A percentile compares a stretch with the other conserved stretches of the same genome.
Evolutionary conservation across 2,113 vertebrate genomes (phyloP).

Genomic region (Morone chrysops): DNA sequence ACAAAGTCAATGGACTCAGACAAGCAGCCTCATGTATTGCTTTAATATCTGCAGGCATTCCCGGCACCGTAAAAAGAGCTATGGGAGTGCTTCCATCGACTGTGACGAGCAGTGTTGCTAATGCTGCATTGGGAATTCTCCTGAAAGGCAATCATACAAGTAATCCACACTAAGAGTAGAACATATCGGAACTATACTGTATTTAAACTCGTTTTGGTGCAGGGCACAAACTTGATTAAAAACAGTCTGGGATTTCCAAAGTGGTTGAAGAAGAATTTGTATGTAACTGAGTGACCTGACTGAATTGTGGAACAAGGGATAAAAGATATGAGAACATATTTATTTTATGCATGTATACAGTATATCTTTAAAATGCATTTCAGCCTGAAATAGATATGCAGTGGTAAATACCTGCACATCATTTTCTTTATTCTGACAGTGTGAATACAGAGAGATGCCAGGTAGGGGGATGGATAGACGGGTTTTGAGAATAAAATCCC

Average conservation of each 20-base stretch:
- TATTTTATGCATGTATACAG: not conserved
- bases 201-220: conserved; percentile 25
- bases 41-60: conserved; percentile 65
- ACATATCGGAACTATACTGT: conserved; percentile 41
- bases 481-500: conserved; percentile 68
- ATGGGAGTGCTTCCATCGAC: conserved; percentile 43
- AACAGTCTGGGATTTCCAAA: not conserved
- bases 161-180: conserved; percentile 50
- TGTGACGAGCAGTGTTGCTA: conserved; percentile 58
- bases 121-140: conserved; percentile 63
- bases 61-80: conserved; percentile 53
- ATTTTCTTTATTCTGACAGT: conserved; percentile 35
- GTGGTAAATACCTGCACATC: conserved; percentile 36
- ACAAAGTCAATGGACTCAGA: conserved; percentile 65
- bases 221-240: conserved; percentile 6
- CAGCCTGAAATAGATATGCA: conserved; percentile 29
- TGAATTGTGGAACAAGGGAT: conserved; percentile 3
- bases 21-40: conserved; percentile 49
- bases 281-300: not conserved
- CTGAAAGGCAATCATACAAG: conserved; percentile 66
- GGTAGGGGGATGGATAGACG: conserved; percentile 56
- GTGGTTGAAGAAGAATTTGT: not conserved
- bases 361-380: conserved; percentile 26
- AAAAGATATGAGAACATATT: conserved; percentile 3
- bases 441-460: conserved; percentile 19